Conservation (phyloP, 2,888 invertebrate species). For the Danaus chrysippus region DNA sequence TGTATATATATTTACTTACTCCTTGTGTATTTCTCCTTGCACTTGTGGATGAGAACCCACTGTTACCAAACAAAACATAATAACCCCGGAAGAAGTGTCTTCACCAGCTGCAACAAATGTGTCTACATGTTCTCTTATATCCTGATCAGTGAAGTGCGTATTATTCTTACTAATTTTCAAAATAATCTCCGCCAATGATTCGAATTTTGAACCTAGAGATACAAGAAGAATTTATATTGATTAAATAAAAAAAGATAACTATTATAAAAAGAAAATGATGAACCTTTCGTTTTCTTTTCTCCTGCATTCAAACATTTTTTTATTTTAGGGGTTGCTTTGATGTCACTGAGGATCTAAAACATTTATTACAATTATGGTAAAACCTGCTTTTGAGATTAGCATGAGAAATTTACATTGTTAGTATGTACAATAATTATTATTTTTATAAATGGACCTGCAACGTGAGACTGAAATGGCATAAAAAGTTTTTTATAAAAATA, state of each 20-base stretch:
- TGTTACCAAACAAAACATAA: constrained; percentile 61
- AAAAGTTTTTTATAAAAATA: no score
- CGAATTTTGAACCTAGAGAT: constrained; percentile 54
- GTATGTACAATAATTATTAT: no score
- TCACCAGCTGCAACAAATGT: constrained; percentile 79
- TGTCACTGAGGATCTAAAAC: no score
- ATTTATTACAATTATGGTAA: no score
- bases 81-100: constrained; percentile 66
- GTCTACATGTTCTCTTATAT: constrained; percentile 78
- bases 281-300: constrained; percentile 13
- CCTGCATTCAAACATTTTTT: neutral
- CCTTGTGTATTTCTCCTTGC: constrained; percentile 53
- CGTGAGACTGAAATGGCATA: no score
- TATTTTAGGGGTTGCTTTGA: no score
- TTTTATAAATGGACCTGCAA: no score
- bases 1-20: constrained; percentile 46
- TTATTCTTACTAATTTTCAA: constrained; percentile 54
- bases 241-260: no score
- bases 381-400: no score
- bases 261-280: neutral
- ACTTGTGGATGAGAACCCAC: constrained; percentile 62
- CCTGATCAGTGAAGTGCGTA: constrained; percentile 63
- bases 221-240: neutral
- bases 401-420: no score
- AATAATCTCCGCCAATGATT: constrained; percentile 76